These are phyloP conservation scores for Trichogramma dendrolimi DNA, from an alignment of 2,888 invertebrate species.

Conservation along the genomic window DNA sequence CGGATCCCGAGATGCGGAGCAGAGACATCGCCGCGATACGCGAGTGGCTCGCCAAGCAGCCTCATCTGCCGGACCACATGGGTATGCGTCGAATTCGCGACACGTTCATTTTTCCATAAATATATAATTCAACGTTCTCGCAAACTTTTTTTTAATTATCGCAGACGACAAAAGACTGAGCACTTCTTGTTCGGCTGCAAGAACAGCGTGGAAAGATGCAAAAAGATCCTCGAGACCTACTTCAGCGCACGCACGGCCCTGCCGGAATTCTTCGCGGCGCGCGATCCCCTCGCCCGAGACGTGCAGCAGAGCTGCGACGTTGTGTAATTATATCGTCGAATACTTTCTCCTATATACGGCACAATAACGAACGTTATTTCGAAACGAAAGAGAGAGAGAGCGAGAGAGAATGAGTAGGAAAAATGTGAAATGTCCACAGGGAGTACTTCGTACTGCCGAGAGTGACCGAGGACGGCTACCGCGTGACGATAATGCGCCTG, in stretches of 20 bases:
- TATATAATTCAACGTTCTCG: background rate
- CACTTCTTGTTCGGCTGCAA: conserved; percentile 50
- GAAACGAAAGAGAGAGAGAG: too few species aligned
- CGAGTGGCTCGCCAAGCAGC: conserved; percentile 49
- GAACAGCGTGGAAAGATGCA: conserved; percentile 49
- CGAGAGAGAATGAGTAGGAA: background rate
- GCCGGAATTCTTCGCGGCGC: conserved; percentile 46
- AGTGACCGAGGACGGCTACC: conserved; percentile 46
- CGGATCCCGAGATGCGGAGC: conserved; percentile 45
- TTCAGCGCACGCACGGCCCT: conserved; percentile 46
- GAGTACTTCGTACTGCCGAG: conserved; percentile 47
- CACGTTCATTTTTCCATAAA: too few species aligned
- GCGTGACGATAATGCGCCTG: conserved; percentile 45
- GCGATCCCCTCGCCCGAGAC: conserved; percentile 46
- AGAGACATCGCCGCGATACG: conserved; percentile 43
- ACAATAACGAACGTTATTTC: too few species aligned
- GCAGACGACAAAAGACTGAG: conserved; percentile 47
- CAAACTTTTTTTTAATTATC: conserved; percentile 8
- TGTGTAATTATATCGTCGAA: conserved; percentile 36
- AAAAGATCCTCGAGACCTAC: conserved; percentile 48
- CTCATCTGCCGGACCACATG: conserved; percentile 49
- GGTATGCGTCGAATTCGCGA: conserved; percentile 33
- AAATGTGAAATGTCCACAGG: conserved; percentile 30
- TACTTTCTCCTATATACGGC: too few species aligned
- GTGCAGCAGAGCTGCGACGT: conserved; percentile 43